Evolutionary conservation across 2,797 vertebrate genomes (phyloP).

Genomic region (Sebastes minor): DNA sequence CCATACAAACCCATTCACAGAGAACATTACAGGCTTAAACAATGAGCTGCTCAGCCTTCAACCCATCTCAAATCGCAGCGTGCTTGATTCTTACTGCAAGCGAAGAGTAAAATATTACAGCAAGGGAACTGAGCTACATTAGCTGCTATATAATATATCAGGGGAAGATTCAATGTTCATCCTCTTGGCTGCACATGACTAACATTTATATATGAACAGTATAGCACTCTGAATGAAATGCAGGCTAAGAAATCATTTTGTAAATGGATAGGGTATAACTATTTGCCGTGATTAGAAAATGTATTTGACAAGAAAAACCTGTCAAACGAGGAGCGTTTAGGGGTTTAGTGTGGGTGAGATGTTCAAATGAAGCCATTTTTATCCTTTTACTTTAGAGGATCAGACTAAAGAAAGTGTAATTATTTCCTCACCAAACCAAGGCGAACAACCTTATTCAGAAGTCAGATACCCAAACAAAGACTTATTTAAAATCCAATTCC

Average conservation of each 20-base stretch:
- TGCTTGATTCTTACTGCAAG: conserved; percentile 19
- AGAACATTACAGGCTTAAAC: conserved; percentile 30
- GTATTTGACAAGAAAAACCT: background rate
- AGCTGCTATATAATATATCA: background rate
- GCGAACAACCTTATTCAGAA: background rate
- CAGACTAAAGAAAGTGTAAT: background rate
- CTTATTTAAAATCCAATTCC: background rate
- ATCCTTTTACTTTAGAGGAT: background rate
- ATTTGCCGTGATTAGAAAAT: background rate
- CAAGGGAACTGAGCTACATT: background rate
- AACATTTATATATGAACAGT: conserved; percentile 18
- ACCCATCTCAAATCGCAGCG: conserved; percentile 1
- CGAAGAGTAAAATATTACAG: conserved; percentile 12
- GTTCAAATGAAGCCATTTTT: background rate
- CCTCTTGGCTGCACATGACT: background rate
- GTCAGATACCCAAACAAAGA: background rate
- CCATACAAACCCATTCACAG: conserved; percentile 17
- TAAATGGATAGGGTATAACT: background rate
- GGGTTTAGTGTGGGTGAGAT: background rate
- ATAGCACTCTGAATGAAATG: background rate
- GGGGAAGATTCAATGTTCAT: background rate
- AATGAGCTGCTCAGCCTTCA: conserved; percentile 34
- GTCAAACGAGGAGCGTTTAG: background rate
- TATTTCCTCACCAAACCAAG: background rate
- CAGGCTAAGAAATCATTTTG: background rate